Evolutionary conservation across 2,888 invertebrate genomes (phyloP), one percentile per base, ranked within the genome.

Genomic region (Gortyna flavago): DNA sequence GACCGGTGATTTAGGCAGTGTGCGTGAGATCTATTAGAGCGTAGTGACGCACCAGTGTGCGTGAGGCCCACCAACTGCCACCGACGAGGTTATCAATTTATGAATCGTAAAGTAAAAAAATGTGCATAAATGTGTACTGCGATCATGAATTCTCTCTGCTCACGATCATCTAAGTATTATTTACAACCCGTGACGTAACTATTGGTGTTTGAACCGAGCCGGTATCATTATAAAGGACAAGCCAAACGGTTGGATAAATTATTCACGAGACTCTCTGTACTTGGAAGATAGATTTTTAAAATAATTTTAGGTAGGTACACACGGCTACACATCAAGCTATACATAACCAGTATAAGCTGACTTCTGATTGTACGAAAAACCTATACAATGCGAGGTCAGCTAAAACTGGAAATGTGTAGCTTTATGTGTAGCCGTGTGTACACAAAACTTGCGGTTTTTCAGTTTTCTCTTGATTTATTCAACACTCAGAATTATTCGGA

Each of bases 71-170:
- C 88, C 89, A 88, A 90, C 88, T 89, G 87, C 92, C 94, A 93
- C 92, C 93, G 92, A 92, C 93, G 93, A 94, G 94, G 94, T 95
- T 95, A 95, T 95, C 94, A 94, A 94, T 94, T 93, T 95, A 93
- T 93, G 93, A 94, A 93, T 93, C 92, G 93, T 93, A 92, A 91
- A 92, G 91, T 89, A 92, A 92, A 90, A 87, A 94, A 93, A 92
- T 91, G 90, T 90, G 91, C 91, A 89, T 92, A 90, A 88, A 88
- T 89, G 83, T 81, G 88, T 90, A 89, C 88, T 90, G 88, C 86
- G 84, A 82, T 87, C 83, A 87, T 87, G 85, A 85, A 85, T 87
- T 83, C 84, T 80, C 80, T 85, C 68, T 81, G 87, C 83, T 83
- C 85, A 79, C 83, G 81, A 86, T 87, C 84, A 80, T 81, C 84